phyloP scores from a whole-genome alignment of 2,113 vertebrate species.

The Campylomormyrus numenius region DNA sequence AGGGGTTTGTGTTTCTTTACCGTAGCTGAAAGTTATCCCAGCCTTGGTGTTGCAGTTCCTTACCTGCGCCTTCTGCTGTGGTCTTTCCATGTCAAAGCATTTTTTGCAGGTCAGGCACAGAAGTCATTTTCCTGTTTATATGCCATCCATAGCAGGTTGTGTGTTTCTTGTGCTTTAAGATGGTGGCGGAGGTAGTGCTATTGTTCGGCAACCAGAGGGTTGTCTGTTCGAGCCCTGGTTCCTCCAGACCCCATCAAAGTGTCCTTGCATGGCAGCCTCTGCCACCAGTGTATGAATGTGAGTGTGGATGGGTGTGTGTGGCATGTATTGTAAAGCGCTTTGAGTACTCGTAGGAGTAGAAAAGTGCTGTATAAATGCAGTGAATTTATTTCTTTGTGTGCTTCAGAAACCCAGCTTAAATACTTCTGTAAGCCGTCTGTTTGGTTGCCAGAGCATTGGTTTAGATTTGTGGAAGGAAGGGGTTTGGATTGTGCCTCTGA shows the following conservation, averaged over 20 bases:
- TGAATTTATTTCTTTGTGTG: not conserved
- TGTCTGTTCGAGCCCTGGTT: too few relatives aligned
- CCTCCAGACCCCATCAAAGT: too few relatives aligned
- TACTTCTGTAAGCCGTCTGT: not conserved
- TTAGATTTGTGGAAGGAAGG: not conserved
- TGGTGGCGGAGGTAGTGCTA: too few relatives aligned
- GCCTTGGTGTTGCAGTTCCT: not conserved
- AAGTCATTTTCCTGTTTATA: not conserved
- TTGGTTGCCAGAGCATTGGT: not conserved
- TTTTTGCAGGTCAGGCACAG: not conserved
- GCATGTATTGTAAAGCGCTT: too few relatives aligned
- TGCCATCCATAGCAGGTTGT: not conserved
- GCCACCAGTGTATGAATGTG: too few relatives aligned
- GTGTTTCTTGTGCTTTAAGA: not conserved
- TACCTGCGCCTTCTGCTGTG: not conserved
- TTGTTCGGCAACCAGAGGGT: too few relatives aligned
- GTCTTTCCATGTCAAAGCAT: not conserved
- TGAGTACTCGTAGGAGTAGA: too few relatives aligned
- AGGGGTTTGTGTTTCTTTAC: not conserved
- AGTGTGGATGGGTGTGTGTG: too few relatives aligned
- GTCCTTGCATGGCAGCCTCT: too few relatives aligned
- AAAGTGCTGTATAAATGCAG: too few relatives aligned
- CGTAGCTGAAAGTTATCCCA: not conserved
- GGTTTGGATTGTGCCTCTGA: too few relatives aligned
- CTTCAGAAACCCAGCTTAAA: not conserved